Conservation (phyloP, 92 coral and sea anemone species). For the Pocillopora meandrina region DNA sequence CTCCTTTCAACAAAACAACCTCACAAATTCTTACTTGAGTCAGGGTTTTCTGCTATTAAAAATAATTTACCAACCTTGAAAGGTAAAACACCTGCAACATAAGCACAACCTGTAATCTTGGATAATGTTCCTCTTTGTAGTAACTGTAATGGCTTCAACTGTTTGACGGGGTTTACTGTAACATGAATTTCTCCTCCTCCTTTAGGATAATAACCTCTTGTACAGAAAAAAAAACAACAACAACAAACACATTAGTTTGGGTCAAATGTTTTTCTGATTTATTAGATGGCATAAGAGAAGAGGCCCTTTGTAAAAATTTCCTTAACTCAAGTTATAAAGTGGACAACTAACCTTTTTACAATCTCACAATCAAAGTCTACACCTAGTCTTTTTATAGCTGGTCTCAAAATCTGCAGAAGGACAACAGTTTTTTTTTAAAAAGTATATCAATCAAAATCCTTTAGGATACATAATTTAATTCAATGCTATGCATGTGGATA, state of each 20-base stretch:
- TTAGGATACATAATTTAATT: too few species aligned
- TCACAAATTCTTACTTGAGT: neutral
- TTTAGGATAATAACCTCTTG: constrained; percentile 93
- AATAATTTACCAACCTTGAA: constrained; percentile 64
- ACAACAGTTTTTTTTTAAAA: neutral
- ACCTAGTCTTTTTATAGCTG: constrained; percentile 82
- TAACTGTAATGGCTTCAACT: constrained; percentile 74
- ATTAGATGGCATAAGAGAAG: neutral
- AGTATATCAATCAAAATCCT: too few species aligned
- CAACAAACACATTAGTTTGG: neutral
- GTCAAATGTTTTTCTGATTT: too few species aligned
- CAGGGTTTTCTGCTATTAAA: too few species aligned
- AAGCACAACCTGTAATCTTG: constrained; percentile 84
- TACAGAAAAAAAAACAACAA: neutral
- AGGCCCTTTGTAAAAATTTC: too few species aligned
- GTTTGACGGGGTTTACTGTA: constrained; percentile 67
- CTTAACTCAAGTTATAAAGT: too few species aligned
- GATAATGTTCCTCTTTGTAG: constrained; percentile 77
- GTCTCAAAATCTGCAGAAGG: constrained; percentile 73
- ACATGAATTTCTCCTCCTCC: constrained; percentile 95
- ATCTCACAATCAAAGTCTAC: constrained; percentile 79
- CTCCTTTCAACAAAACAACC: neutral
- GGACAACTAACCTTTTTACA: constrained; percentile 65
- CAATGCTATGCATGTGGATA: too few species aligned
- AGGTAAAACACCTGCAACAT: constrained; percentile 93